Evolutionary conservation across 2,797 vertebrate species (phyloP), one percentile per base, ranked within the genome.

Genomic region (Heteromormyrus szaboi): DNA sequence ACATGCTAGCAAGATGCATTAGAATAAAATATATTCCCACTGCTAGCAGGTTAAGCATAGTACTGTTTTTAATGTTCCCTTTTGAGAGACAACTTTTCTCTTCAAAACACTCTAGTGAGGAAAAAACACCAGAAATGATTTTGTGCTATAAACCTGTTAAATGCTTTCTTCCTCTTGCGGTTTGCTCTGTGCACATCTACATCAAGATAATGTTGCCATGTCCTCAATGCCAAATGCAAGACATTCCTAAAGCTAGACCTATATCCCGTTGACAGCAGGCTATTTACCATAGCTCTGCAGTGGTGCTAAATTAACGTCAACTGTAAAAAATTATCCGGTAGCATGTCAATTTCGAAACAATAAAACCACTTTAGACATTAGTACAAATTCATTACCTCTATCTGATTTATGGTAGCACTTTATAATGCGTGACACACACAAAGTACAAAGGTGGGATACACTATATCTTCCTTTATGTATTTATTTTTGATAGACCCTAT

Each of bases 321-420:
- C 81, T 84, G 22, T 84, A 48, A 84, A 79, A 79, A 19, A 79
- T 79, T 37, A 79, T 44, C 72, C 17, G 1, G 0, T 9, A 37
- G 72, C 17, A 46, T 19, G 19, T 4, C 72, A 79, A 37, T 79
- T 79, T 46, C 37, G 2, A 79, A 79, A 79, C 72, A 79, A 79
- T 79, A 79, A 79, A 44, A 79, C 37, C 72, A 79, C 37, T 79
- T 79, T 79, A 44, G 72, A 79, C 72, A 79, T 79, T 44, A 79
- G 72, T 79, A 79, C 72, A 79, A 79, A 79, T 79, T 37, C 72
- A 79, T 79, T 79, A 79, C 72, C 17, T 44, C 2, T 9, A 79
- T 44, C 41, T 79, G 72, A 79, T 79, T 79, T 46, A 79, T 79
- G 72, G 72, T 44, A 79, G 37, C 17, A 79, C 72, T 79, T 46